Evolutionary conservation across 2,113 vertebrate genomes (phyloP), one percentile per base, ranked within the genome.

Genomic region (Entomyzon cyanotis): DNA sequence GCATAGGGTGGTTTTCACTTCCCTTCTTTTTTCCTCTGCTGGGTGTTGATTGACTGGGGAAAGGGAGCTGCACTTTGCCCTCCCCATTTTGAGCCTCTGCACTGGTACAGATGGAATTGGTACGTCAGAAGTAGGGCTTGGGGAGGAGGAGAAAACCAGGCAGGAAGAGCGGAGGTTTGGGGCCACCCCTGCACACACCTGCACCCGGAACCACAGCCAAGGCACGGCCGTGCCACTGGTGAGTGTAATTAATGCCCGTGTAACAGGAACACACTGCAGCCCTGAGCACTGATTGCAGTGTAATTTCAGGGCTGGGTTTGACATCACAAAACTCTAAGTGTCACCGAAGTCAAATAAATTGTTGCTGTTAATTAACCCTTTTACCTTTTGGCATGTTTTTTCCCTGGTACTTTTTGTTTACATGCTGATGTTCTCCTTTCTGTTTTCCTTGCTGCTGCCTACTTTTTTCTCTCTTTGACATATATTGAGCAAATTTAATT

Each of bases 391-490:
- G 39, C 27, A 42, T 22, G 5, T 12, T 16, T 70, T 74, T 59
- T 14, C 22, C 31, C 24, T 27, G 13, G 5, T 33, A 44, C 17
- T 35, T 81, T 67, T 50, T 59, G 14, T 37, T 91, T 74, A 31
- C 56, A 5, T 0, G 0, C 58, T n/a, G 20, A 44, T 60, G 9
- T 28, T 90, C 33, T 35, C 47, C 33, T 87, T 44, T 42, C 60
- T 65, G 3, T 35, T 80, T 69, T 59, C 27, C 44, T 64, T 7
- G 2, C 44, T 53, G 15, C 87, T 74, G 46, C 46, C n/a, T 53
- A 7, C 52, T 65, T 77, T 46, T 55, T 76, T 80, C 59, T 78
- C 16, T 56, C 28, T 83, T 68, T 23, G 39, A 16, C 4, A 6
- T 47, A 42, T 27, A 58, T 19, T 0, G 3, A 78, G 47, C 7